Percentiles rank a stretch among this genome's conserved stretches.
phyloP scores from a whole-genome alignment of 2,797 vertebrate genomes.

The Mormyrops boulengeri region DNA sequence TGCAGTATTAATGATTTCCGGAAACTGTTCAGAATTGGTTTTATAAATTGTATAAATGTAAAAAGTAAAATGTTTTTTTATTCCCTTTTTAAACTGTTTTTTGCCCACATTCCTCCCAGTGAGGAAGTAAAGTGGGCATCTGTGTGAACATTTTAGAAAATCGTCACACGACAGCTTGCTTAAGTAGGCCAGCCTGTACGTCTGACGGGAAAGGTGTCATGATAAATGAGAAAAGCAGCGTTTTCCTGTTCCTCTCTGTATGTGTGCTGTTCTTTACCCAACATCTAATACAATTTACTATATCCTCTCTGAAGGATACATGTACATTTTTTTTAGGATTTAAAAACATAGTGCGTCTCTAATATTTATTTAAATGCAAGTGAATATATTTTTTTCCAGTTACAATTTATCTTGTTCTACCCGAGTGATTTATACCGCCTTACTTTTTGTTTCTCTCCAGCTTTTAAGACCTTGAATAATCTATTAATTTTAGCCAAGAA shows the following conservation, averaged over 20 bases:
- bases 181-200: background rate
- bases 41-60: background rate
- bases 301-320: background rate
- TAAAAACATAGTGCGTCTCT: background rate
- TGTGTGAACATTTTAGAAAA: background rate
- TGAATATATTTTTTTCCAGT: background rate
- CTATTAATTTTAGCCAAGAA: background rate
- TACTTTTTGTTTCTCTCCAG: background rate
- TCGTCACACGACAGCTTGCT: background rate
- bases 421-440: background rate
- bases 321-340: background rate
- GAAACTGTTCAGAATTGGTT: background rate
- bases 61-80: background rate
- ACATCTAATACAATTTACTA: background rate
- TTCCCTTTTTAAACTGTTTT: background rate
- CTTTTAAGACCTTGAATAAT: background rate
- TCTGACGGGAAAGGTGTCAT: background rate
- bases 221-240: background rate
- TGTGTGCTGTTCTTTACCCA: background rate
- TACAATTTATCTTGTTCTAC: background rate
- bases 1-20: background rate
- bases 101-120: background rate
- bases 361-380: background rate
- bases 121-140: background rate
- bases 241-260: background rate